phyloP scores from a whole-genome alignment of 2,888 invertebrate species.

The Drepana falcataria region DNA sequence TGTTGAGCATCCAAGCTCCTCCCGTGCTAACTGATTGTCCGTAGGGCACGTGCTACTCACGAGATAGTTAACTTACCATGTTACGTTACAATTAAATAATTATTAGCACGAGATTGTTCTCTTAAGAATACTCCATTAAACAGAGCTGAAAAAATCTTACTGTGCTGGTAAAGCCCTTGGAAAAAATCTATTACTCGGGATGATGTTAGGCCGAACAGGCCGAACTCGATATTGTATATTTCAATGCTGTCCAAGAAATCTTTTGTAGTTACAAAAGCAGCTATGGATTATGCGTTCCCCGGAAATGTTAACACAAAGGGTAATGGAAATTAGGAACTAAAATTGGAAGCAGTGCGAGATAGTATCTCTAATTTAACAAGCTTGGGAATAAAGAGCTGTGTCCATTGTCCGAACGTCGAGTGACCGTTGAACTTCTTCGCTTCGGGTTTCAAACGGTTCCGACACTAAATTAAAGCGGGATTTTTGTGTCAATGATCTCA shows the following conservation, averaged over 20 bases:
- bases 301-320: background rate
- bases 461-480: conserved; percentile 30
- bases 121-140: background rate
- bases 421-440: conserved; percentile 31
- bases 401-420: conserved; percentile 38
- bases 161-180: conserved; percentile 5
- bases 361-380: no score
- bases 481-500: conserved; percentile 37
- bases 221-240: no score
- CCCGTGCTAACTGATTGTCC: conserved; percentile 30
- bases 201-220: no score
- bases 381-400: conserved; percentile 17
- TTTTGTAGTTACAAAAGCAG: background rate
- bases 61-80: conserved; percentile 24
- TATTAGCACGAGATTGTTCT: conserved; percentile 11
- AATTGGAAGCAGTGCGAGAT: background rate
- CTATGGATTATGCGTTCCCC: background rate
- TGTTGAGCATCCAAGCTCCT: conserved; percentile 7
- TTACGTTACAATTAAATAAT: conserved; percentile 23
- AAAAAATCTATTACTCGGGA: no score
- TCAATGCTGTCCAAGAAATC: conserved; percentile 9
- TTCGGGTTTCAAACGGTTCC: conserved; percentile 51
- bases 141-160: conserved; percentile 3
- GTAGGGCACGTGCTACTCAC: conserved; percentile 37
- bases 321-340: background rate